Conservation (phyloP, 1,140 invertebrate species). For the Drosophila suzukii region DNA sequence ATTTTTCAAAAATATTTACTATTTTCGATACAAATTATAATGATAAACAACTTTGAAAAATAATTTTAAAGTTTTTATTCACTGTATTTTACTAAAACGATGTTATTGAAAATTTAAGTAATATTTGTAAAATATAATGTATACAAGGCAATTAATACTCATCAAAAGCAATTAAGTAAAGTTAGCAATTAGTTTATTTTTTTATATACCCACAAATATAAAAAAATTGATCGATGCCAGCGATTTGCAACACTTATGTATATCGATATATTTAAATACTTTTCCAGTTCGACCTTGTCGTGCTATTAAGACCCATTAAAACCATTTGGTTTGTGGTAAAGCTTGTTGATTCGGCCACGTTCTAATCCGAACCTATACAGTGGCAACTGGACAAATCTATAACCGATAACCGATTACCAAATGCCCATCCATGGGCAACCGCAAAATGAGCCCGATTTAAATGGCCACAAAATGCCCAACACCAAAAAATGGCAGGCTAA, state of each 20-base stretch:
- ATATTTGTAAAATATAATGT: no score
- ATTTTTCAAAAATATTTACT: no score
- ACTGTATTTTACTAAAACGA: no score
- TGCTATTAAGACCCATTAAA: conserved; percentile 13
- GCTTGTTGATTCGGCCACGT: conserved; percentile 15
- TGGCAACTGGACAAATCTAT: not conserved
- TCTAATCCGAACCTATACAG: not conserved
- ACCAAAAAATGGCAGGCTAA: conserved; percentile 24
- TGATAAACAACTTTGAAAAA: no score
- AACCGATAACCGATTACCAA: conserved; percentile 29
- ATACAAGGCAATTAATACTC: no score
- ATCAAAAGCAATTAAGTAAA: no score
- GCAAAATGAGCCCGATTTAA: conserved; percentile 66
- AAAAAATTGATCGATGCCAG: not conserved
- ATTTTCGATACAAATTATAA: no score
- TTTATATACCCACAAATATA: not conserved
- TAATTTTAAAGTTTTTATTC: no score
- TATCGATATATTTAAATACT: not conserved
- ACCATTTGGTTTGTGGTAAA: conserved; percentile 14
- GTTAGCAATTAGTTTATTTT: no score
- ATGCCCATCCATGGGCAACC: conserved; percentile 47
- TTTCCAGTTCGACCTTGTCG: not conserved
- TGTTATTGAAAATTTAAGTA: no score
- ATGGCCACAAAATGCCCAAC: conserved; percentile 54
- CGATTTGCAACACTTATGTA: not conserved